phyloP scores from a whole-genome alignment of 2,113 vertebrate genomes.

The Sapayoa aenigma region DNA sequence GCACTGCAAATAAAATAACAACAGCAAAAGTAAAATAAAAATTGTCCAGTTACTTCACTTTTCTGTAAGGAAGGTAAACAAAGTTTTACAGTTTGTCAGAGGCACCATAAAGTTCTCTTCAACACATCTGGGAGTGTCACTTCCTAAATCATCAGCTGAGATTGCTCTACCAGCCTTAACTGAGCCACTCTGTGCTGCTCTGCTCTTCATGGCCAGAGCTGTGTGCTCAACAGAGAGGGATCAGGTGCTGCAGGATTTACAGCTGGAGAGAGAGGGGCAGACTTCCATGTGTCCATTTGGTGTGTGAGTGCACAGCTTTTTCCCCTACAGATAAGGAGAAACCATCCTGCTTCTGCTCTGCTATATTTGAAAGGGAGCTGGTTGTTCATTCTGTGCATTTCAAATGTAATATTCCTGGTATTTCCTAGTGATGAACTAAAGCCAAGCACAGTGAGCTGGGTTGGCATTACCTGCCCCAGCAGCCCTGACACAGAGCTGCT shows the following conservation, averaged over 20 bases:
- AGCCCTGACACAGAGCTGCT: background rate
- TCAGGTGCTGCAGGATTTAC: too few species aligned
- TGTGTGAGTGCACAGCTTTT: rapidly evolving
- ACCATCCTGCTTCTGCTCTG: background rate
- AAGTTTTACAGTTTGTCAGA: constrained; percentile 1
- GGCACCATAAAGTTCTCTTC: background rate
- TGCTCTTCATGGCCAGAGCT: background rate
- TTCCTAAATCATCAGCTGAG: background rate
- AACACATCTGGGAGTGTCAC: background rate
- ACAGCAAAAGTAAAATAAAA: background rate
- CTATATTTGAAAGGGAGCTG: rapidly evolving
- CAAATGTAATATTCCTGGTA: too few species aligned
- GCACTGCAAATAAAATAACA: background rate
- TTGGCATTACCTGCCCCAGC: rapidly evolving
- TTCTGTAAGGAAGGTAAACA: background rate
- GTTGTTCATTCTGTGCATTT: background rate
- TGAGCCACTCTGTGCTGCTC: rapidly evolving
- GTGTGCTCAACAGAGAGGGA: background rate
- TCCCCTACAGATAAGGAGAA: background rate
- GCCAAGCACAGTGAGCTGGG: background rate
- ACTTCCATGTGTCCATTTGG: rapidly evolving
- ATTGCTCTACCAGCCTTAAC: background rate
- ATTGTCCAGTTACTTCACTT: background rate
- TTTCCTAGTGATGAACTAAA: background rate
- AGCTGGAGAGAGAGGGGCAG: rapidly evolving